Evolutionary conservation across 2,888 invertebrate species (phyloP).

Genomic region (Tethea ocularis): DNA sequence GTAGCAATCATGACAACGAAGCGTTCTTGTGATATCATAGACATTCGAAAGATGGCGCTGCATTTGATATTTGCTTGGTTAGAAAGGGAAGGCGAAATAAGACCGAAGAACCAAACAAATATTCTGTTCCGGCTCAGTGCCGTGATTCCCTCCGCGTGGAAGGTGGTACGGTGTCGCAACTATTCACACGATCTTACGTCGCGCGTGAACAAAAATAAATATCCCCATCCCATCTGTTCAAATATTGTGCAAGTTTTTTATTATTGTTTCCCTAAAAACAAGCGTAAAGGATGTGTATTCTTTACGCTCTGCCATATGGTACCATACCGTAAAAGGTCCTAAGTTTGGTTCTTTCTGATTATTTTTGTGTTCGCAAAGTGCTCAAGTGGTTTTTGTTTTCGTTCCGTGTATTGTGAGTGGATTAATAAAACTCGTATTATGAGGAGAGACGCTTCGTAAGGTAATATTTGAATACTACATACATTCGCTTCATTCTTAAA

Average conservation of each 20-base stretch:
- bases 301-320: conserved; percentile 41
- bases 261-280: conserved; percentile 63
- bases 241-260: conserved; percentile 77
- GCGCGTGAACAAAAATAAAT: conserved; percentile 78
- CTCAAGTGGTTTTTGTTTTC: conserved; percentile 70
- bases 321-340: conserved; percentile 42
- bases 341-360: conserved; percentile 42
- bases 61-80: conserved; percentile 29
- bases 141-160: conserved; percentile 61
- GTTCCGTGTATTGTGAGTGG: conserved; percentile 74
- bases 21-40: conserved; percentile 16
- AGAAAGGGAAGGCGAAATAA: conserved; percentile 66
- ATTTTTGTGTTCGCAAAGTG: conserved; percentile 72
- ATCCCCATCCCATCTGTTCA: conserved; percentile 76
- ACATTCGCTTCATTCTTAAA: not conserved
- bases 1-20: not conserved
- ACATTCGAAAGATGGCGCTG: conserved; percentile 55
- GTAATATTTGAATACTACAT: conserved; percentile 23
- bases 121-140: conserved; percentile 52
- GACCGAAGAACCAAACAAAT: conserved; percentile 55
- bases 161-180: conserved; percentile 35
- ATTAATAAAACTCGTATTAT: conserved; percentile 76
- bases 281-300: conserved; percentile 60
- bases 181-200: conserved; percentile 42
- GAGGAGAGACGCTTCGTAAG: conserved; percentile 66